Evolutionary conservation across 1,140 invertebrate species (phyloP).

Genomic region (Berghia stephanieae): DNA sequence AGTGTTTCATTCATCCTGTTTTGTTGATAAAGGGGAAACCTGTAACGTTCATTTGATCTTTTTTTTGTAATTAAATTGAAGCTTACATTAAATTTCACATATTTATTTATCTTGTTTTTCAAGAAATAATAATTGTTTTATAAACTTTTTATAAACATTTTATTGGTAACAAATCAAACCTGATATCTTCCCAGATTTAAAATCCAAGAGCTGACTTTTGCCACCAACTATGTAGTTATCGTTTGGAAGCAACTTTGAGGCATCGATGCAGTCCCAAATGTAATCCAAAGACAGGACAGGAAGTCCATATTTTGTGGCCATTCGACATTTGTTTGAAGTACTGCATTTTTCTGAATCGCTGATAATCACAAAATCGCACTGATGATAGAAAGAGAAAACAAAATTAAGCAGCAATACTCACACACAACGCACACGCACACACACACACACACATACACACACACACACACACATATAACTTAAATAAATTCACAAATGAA

Average conservation of each 20-base stretch:
- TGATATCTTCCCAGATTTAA: constrained; percentile 57
- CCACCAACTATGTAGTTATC: constrained; percentile 47
- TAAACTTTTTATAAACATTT: constrained; percentile 10
- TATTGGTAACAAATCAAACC: constrained; percentile 27
- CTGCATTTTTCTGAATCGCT: constrained; percentile 49
- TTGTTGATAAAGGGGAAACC: too few relatives aligned
- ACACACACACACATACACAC: neutral
- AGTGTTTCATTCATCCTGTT: too few relatives aligned
- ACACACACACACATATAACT: too few relatives aligned
- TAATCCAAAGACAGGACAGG: constrained; percentile 56
- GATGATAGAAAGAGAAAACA: constrained; percentile 10
- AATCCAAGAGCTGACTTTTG: constrained; percentile 45
- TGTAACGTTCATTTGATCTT: too few relatives aligned
- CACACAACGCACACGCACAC: too few relatives aligned
- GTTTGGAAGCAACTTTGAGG: constrained; percentile 36
- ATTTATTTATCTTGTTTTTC: constrained; percentile 38
- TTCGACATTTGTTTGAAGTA: constrained; percentile 53
- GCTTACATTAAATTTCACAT: neutral
- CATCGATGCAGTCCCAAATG: constrained; percentile 50
- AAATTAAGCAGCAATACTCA: neutral
- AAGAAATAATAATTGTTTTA: constrained; percentile 11
- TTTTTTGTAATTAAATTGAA: too few relatives aligned
- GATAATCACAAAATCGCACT: constrained; percentile 46
- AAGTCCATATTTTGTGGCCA: constrained; percentile 50
- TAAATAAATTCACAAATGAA: too few relatives aligned